Evolutionary conservation across 2,888 invertebrate genomes (phyloP).

Genomic region (Griposia aprilina): DNA sequence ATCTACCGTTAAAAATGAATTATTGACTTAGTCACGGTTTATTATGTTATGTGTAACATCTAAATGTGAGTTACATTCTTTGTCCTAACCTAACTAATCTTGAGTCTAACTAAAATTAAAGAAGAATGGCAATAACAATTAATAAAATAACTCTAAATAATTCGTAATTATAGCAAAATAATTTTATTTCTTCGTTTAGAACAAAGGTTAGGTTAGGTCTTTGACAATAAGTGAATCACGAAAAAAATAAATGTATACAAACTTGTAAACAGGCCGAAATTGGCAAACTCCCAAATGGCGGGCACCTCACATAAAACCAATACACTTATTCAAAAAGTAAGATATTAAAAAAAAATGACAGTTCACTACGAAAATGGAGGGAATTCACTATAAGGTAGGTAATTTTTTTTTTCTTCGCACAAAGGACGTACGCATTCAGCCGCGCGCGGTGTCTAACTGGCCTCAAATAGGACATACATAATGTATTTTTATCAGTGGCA

Average conservation of each 20-base stretch:
- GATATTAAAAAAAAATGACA: not conserved
- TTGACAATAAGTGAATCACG: not conserved
- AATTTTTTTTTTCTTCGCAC: not conserved
- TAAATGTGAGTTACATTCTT: not conserved
- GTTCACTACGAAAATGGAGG: conserved; percentile 29
- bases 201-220: not conserved
- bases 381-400: not conserved
- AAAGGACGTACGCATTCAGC: conserved; percentile 2
- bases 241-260: conserved; percentile 4
- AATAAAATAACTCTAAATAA: not conserved
- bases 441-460: conserved; percentile 25
- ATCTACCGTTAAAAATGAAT: not conserved
- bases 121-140: not conserved
- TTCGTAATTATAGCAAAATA: not conserved
- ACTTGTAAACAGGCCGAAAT: not conserved
- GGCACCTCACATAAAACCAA: not conserved
- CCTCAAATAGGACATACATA: not conserved
- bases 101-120: not conserved
- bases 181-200: conserved; percentile 1
- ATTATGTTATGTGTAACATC: not conserved
- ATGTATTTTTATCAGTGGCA: conserved; percentile 40
- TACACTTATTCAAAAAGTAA: not conserved
- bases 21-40: not conserved
- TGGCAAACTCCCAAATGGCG: conserved; percentile 2
- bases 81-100: not conserved